Base-by-base conservation (phyloP, 92 coral and sea anemone species). In the Palythoa caribaeorum region DNA sequence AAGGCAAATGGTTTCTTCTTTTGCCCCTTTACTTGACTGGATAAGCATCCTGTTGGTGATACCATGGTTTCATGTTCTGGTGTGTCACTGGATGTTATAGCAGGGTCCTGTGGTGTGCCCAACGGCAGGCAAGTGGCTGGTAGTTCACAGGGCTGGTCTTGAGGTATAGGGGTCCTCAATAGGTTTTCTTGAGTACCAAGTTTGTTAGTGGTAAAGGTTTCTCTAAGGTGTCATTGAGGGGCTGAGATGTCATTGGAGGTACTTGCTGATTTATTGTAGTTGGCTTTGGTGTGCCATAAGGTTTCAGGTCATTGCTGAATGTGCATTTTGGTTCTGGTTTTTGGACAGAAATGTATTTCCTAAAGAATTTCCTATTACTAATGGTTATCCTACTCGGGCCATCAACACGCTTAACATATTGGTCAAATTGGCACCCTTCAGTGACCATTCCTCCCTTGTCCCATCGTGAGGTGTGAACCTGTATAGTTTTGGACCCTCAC, bases 351-450 rank as follows among this genome's bases (percentile, higher is more conserved):
- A 73, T 19, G 51, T 84, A 77, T 28, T 79, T 15, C 53, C 62
- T 15, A 54, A 80, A 78, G 57, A 89, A 89, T 47, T 89, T 89
- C 40, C 84, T 20, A 83, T 89, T 89, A 21, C 83, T 77, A 51
- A 75, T 17, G 39, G 91, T 89, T 15, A 68, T 28, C 52, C 87
- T 44, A 73, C 90, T 86, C 0, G 90, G 86, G 59, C 93, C 93
- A 73, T 87, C 93, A 38, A 78, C 76, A 62, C 84, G 86, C 9
- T 73, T 28, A n/a, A 71, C 77, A 37, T 90, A 90, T 74, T 90
- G 90, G 76, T 90, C 87, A 73, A 86, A 90, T 71, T 90, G 93
- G 9, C 84, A 68, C 16, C 86, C 87, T 35, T 90, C 87, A 7
- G 54, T 71, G 7, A 86, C 83, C 0, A 77, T 65, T 13, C 90